These are phyloP conservation scores for Cotesia congregata DNA, from an alignment of 2,888 invertebrate species.

Conservation along the genomic window DNA sequence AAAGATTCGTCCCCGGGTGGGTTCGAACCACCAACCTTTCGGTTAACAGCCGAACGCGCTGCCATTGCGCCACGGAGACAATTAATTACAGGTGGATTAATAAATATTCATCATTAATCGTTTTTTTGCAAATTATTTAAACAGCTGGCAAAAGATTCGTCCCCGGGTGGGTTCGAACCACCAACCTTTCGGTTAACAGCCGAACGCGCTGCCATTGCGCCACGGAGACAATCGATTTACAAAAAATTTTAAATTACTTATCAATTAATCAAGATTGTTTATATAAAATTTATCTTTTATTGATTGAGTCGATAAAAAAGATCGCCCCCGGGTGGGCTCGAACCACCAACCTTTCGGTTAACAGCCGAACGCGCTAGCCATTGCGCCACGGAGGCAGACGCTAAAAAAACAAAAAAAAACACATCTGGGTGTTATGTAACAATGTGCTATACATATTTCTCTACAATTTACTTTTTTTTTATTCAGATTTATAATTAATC, in stretches of 20 bases:
- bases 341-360: constrained; percentile 99
- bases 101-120: neutral
- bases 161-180: constrained; percentile 98
- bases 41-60: constrained; percentile 99
- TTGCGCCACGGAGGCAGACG: neutral
- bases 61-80: neutral
- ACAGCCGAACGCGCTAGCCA: constrained; percentile 98
- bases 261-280: neutral
- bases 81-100: neutral
- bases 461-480: no score
- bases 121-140: neutral
- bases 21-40: constrained; percentile 99
- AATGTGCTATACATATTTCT: no score
- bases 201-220: constrained; percentile 84
- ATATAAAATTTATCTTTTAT: neutral
- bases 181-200: constrained; percentile 99
- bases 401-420: neutral
- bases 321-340: constrained; percentile 95
- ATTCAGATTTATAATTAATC: no score
- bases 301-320: constrained; percentile 57
- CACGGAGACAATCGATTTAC: neutral
- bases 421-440: neutral
- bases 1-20: constrained; percentile 87
- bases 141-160: constrained; percentile 70
- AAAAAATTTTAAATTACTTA: neutral